phyloP scores from a whole-genome alignment of 2,888 invertebrate species.

The Nomada lathburiana region DNA sequence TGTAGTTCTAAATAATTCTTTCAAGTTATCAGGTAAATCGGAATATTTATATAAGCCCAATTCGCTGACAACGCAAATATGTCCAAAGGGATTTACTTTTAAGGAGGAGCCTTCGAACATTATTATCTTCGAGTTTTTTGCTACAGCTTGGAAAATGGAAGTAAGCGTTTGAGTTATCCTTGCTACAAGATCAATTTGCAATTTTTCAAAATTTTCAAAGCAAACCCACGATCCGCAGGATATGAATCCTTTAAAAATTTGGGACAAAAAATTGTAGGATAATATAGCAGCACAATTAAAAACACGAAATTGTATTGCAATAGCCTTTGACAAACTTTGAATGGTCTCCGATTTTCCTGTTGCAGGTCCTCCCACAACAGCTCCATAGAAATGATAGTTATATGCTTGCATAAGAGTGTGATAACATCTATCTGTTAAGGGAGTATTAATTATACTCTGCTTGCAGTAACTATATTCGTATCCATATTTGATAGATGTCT shows the following conservation, averaged over 20 bases:
- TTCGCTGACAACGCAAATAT: conserved; percentile 87
- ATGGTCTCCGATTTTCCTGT: conserved; percentile 86
- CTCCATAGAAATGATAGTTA: conserved; percentile 86
- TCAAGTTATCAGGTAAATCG: conserved; percentile 87
- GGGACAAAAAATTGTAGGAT: conserved; percentile 86
- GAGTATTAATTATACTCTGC: conserved; percentile 83
- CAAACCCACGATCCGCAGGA: conserved; percentile 87
- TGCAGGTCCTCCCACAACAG: conserved; percentile 85
- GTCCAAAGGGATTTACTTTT: conserved; percentile 86
- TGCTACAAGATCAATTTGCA: conserved; percentile 86
- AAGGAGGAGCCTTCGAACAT: conserved; percentile 84
- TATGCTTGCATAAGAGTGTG: conserved; percentile 87
- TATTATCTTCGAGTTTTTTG: conserved; percentile 81
- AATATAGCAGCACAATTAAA: conserved; percentile 86
- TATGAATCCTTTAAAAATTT: conserved; percentile 86
- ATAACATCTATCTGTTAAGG: conserved; percentile 86
- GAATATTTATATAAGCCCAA: conserved; percentile 83
- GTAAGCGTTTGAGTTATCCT: conserved; percentile 86
- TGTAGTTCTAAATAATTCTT: conserved; percentile 86
- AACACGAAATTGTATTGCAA: conserved; percentile 86
- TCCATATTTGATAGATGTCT: conserved; percentile 86
- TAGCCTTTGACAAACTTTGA: conserved; percentile 86
- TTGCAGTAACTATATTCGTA: conserved; percentile 87
- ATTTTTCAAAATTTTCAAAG: conserved; percentile 86
- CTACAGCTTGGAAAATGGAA: conserved; percentile 84